A percentile compares a stretch with the other conserved stretches of the same genome.
Evolutionary conservation across 64 coral and sea anemone species (phyloP).

Genomic region (Porites lutea): DNA sequence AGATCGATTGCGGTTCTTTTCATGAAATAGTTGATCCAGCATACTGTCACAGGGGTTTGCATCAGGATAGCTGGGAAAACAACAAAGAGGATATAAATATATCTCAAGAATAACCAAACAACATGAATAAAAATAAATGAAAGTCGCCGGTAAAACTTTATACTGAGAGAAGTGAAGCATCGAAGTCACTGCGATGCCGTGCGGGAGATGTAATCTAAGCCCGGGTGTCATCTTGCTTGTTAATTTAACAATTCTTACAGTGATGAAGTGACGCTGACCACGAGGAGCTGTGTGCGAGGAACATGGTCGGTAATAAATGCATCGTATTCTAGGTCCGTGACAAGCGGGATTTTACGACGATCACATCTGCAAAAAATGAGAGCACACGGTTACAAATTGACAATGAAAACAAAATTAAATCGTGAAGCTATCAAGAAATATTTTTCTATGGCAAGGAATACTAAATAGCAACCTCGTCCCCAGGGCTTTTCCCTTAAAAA

Average conservation of each 20-base stretch:
- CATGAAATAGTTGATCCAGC: slow-evolving; percentile 93
- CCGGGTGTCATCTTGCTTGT: no score
- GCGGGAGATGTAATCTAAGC: no score
- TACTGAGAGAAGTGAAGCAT: no score
- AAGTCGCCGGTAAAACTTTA: no score
- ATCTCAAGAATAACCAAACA: neutral
- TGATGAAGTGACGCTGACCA: slow-evolving; percentile 97
- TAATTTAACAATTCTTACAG: slow-evolving; percentile 46
- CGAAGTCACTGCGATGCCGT: no score
- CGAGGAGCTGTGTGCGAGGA: slow-evolving; percentile 85
- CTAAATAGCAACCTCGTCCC: no score
- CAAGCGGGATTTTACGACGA: slow-evolving; percentile 84
- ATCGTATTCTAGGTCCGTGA: slow-evolving; percentile 96
- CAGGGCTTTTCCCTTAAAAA: no score
- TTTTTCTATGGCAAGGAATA: no score
- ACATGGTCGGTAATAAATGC: slow-evolving; percentile 90
- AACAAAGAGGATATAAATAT: neutral
- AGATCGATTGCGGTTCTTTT: slow-evolving; percentile 92
- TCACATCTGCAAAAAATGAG: slow-evolving; percentile 72
- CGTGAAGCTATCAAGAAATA: neutral
- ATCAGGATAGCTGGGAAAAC: slow-evolving; percentile 74
- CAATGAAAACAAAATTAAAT: neutral
- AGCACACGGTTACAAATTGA: neutral
- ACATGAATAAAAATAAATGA: neutral
- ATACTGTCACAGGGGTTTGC: slow-evolving; percentile 83